Conservation (phyloP, 2,888 invertebrate species). For the Epistrophella euchroma region DNA sequence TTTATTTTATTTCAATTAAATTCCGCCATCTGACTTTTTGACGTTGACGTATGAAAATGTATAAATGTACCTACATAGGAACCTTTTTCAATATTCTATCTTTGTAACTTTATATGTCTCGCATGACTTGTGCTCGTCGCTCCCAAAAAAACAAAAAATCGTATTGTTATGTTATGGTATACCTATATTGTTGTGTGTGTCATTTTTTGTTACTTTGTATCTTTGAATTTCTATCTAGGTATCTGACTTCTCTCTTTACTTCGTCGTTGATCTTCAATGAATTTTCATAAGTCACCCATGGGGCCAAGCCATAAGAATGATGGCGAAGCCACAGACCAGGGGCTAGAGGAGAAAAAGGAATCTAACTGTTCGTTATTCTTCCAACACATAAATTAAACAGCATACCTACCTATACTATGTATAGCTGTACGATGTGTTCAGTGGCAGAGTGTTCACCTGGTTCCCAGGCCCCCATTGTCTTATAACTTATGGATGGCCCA, state of each 20-base stretch:
- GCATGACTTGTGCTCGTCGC: conserved; percentile 54
- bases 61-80: background rate
- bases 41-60: no score
- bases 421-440: conserved; percentile 6
- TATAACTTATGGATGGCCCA: conserved; percentile 41
- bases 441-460: conserved; percentile 56
- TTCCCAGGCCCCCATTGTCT: conserved; percentile 71
- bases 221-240: conserved; percentile 24
- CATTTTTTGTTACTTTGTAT: conserved; percentile 2
- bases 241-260: background rate
- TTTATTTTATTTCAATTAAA: conserved; percentile 62
- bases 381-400: conserved; percentile 65
- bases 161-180: conserved; percentile 35
- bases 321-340: conserved; percentile 1
- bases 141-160: background rate
- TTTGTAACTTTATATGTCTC: conserved; percentile 19
- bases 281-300: conserved; percentile 60
- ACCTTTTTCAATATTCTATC: conserved; percentile 19
- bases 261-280: conserved; percentile 49
- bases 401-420: background rate
- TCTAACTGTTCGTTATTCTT: conserved; percentile 48
- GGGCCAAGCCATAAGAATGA: conserved; percentile 16
- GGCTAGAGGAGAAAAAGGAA: background rate
- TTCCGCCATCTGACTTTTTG: conserved; percentile 54
- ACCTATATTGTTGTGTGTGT: conserved; percentile 31